phyloP scores from a whole-genome alignment of 2,888 invertebrate species.

The Oxytorus armatus region DNA sequence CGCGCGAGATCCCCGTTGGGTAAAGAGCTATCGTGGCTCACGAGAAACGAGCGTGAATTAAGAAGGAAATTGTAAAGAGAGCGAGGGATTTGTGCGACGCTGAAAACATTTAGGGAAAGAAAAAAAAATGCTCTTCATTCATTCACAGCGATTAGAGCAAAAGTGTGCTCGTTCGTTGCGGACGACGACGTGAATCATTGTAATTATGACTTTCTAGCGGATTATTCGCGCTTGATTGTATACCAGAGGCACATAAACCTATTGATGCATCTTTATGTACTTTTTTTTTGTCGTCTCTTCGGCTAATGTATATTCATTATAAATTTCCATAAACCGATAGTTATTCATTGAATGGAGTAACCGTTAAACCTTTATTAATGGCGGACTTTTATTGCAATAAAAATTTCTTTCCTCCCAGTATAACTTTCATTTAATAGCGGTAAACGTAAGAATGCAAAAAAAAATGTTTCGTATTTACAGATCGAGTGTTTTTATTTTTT shows the following conservation, averaged over 20 bases:
- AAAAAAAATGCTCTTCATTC: slow-evolving; percentile 45
- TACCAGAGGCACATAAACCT: background rate
- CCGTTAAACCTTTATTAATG: background rate
- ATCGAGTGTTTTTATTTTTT: background rate
- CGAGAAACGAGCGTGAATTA: slow-evolving; percentile 51
- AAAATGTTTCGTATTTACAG: background rate
- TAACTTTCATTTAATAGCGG: no score
- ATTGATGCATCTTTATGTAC: slow-evolving; percentile 30
- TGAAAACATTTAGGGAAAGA: background rate
- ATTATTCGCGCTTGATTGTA: slow-evolving; percentile 34
- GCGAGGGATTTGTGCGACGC: slow-evolving; percentile 42
- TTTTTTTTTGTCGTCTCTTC: background rate
- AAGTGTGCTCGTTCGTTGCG: slow-evolving; percentile 27
- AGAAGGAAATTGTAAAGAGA: slow-evolving; percentile 55
- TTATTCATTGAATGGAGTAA: background rate
- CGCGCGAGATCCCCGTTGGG: slow-evolving; percentile 15
- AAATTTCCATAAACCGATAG: slow-evolving; percentile 7
- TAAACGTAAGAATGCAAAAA: no score
- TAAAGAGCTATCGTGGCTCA: background rate
- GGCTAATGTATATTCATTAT: background rate
- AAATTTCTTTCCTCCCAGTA: no score
- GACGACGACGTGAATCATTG: slow-evolving; percentile 47
- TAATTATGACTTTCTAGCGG: slow-evolving; percentile 59
- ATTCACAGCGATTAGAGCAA: slow-evolving; percentile 42
- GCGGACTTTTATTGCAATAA: no score